phyloP scores from a whole-genome alignment of 2,113 vertebrate genomes.

The Arenaria interpres region DNA sequence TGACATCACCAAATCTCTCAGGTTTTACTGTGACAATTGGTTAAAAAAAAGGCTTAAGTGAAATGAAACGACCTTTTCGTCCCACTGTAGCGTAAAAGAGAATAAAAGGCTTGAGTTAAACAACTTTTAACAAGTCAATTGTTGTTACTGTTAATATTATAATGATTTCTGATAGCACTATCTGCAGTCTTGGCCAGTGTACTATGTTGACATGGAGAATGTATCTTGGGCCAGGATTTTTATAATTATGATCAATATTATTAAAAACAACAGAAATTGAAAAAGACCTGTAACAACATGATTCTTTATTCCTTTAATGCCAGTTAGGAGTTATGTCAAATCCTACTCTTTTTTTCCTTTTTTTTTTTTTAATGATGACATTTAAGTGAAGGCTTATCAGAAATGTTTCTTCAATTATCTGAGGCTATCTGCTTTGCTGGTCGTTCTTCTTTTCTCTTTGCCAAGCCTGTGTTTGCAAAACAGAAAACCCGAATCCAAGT shows the following conservation, averaged over 20 bases:
- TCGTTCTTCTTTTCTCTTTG: background rate
- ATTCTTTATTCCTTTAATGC: background rate
- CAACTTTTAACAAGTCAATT: background rate
- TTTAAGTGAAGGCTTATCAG: background rate
- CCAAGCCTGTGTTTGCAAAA: conserved; percentile 38
- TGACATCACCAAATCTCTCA: accelerated
- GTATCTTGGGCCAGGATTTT: background rate
- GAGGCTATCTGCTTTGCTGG: background rate
- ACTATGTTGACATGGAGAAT: background rate
- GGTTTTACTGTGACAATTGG: background rate
- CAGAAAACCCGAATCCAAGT: conserved; percentile 56
- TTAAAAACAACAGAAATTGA: background rate
- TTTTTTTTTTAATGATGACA: background rate
- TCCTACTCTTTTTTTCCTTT: background rate
- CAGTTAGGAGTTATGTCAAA: background rate
- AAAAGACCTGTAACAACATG: background rate
- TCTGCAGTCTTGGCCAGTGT: background rate
- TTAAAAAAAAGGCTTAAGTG: background rate
- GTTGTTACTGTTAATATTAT: background rate
- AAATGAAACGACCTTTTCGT: background rate
- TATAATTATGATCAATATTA: background rate
- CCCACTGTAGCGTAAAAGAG: accelerated
- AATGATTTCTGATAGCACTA: background rate
- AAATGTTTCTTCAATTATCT: background rate
- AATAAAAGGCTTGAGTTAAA: background rate